Evolutionary conservation across 2,797 vertebrate genomes (phyloP), one percentile per base, ranked within the genome.

Genomic region (Coregonus sp.): DNA sequence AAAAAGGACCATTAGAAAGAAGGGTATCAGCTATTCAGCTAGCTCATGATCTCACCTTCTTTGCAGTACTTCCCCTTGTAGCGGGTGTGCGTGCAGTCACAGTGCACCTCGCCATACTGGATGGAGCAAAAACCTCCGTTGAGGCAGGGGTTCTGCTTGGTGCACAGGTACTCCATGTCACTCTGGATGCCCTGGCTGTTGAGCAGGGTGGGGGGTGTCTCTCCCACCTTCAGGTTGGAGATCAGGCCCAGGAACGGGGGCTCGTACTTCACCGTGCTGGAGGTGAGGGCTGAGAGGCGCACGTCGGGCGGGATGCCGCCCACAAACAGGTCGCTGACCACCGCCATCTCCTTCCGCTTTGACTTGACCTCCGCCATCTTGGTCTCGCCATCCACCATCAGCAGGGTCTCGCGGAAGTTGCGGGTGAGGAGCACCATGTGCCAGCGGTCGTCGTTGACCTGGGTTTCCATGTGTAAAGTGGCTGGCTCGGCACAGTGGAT

Each of bases 401-500:
- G 86, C 65, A 96, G 90, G 16, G 96, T 96, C 80, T 97, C 94
- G 0, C 97, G 94, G 74, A 94, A 96, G 83, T 96, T 96, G n/a
- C 97, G 96, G 1, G 95, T 97, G 68, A 99, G 93, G 78, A 96
- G 87, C 40, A 98, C 96, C 95, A 96, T 95, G 94, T 99, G 97
- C 97, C 97, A 98, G 68, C 96, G 96, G 80, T 97, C 96, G 0
- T 98, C 97, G 2, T 92, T 95, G 78, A 98, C 93, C 0, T 89
- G 85, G 0, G 95, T 95, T 86, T 97, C 95, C 86, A 95, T 92
- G 72, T 95, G 94, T 68, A 97, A 73, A 1, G 91, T 91, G 85
- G 97, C 97, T 0, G 97, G 97, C 86, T 98, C 97, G 0, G 96
- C 96, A 63, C 97, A 98, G 83, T 97, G 97, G 79, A 98, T 97